Base-by-base conservation (phyloP, 2,888 invertebrate genomes). In the Hydropsyche betteni region DNA sequence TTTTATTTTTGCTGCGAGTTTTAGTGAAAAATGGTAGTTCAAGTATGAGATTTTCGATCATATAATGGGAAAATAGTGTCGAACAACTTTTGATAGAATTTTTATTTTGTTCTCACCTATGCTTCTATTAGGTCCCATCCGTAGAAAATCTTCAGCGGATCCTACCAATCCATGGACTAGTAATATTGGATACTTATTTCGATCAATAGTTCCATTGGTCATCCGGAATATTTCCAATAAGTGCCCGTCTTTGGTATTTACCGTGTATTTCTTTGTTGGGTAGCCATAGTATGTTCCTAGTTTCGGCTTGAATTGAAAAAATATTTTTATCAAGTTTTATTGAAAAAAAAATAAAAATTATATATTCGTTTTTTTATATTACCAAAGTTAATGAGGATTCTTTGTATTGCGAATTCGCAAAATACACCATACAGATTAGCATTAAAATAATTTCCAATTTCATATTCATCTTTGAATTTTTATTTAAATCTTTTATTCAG, bases 81-180 rank as follows among this genome's bases (percentile, higher is more conserved):
- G 24, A 24, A 24, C 24, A 24, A 24, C 24, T 24, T 24, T 24
- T 24, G 24, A 24, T 24, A 24, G 1, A 24, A 24, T 24, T 24
- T 24, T 24, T 33, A n/a, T 44, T 34, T 14, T 34, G 10, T 34
- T 5, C 38, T 71, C 53, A 78, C 78, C 76, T 10, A 78, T 55
- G 44, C 78, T 78, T 33, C 53, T 68, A 16, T 74, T 74, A 10
- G 24, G 69, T 10, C 78, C 78, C 78, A 78, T 76, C 38, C 76
- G 75, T 33, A 78, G 8, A 44, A 53, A 79, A 50, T 79, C 78
- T 51, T 79, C 79, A 10, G 76, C 70, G 71, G 68, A 68, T 55
- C 69, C 70, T 5, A 75, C 5, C n/a, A 77, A 72, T 12, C 79
- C 72, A 75, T 80, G 79, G 34, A 79, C 64, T 7, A 80, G 68